Conservation (phyloP, 2,888 invertebrate species). For the Trissolcus brochymenae region DNA sequence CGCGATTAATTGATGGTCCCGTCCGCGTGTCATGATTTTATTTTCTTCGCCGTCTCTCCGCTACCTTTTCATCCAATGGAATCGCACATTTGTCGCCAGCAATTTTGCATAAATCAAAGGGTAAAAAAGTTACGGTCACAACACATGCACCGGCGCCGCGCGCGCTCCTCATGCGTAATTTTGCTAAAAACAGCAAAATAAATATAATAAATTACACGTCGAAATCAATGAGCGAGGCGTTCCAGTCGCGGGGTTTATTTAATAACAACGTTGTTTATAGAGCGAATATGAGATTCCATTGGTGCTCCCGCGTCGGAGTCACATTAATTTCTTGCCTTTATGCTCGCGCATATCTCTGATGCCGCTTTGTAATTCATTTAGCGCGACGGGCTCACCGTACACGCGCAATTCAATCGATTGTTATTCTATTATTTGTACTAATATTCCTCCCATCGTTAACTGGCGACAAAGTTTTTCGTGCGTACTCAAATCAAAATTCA, state of each 20-base stretch:
- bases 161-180: conserved; percentile 15
- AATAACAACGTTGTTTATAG: conserved; percentile 58
- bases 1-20: conserved; percentile 6
- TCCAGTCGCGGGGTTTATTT: conserved; percentile 58
- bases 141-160: conserved; percentile 26
- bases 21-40: conserved; percentile 1
- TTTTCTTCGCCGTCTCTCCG: too few species aligned
- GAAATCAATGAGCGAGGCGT: conserved; percentile 58
- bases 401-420: conserved; percentile 40
- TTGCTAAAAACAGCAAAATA: conserved; percentile 35
- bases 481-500: neutral
- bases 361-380: conserved; percentile 50
- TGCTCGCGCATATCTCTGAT: conserved; percentile 40
- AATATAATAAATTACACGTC: conserved; percentile 58
- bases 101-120: too few species aligned
- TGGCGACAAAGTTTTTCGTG: conserved; percentile 14
- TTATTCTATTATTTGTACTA: conserved; percentile 50
- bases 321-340: conserved; percentile 54
- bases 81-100: too few species aligned
- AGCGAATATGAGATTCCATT: conserved; percentile 57
- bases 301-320: conserved; percentile 54
- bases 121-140: conserved; percentile 29
- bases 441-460: conserved; percentile 26
- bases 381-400: conserved; percentile 28
- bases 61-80: too few species aligned